These are phyloP conservation scores for Yponomeuta evonymella DNA, from an alignment of 2,888 invertebrate genomes.

Conservation along the genomic window DNA sequence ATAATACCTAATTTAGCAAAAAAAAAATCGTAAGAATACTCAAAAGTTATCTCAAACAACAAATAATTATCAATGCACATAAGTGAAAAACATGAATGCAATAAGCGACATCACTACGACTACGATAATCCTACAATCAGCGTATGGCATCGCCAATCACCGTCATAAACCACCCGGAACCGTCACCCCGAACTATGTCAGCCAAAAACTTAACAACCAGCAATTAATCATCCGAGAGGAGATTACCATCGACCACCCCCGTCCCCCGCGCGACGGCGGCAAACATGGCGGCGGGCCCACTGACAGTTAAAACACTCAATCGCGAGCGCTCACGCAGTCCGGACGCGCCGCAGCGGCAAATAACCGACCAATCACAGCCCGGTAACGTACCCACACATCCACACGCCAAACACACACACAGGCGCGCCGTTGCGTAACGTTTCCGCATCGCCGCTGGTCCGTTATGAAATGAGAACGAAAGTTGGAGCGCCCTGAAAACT, in stretches of 20 bases:
- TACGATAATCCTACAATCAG: too few species aligned
- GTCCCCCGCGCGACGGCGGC: constrained; percentile 11
- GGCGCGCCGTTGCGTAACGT: constrained; percentile 34
- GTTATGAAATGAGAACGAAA: constrained; percentile 27
- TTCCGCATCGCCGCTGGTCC: constrained; percentile 30
- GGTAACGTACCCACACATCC: constrained; percentile 50
- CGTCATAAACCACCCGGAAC: background rate
- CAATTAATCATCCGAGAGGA: background rate
- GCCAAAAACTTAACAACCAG: background rate
- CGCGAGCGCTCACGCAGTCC: constrained; percentile 51
- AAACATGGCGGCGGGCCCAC: constrained; percentile 26
- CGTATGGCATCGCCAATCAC: background rate
- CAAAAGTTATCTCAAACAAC: background rate
- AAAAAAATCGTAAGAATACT: background rate
- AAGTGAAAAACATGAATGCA: background rate
- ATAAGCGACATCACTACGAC: background rate
- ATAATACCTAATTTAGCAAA: background rate
- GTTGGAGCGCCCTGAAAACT: constrained; percentile 20
- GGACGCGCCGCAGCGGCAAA: constrained; percentile 31
- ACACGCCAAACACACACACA: constrained; percentile 22
- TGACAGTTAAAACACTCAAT: constrained; percentile 33
- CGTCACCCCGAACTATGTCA: background rate
- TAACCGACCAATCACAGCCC: constrained; percentile 28
- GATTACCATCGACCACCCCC: background rate
- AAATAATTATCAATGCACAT: background rate